phyloP scores from a whole-genome alignment of 2,888 invertebrate species.

The Cosmorhoe ocellata region DNA sequence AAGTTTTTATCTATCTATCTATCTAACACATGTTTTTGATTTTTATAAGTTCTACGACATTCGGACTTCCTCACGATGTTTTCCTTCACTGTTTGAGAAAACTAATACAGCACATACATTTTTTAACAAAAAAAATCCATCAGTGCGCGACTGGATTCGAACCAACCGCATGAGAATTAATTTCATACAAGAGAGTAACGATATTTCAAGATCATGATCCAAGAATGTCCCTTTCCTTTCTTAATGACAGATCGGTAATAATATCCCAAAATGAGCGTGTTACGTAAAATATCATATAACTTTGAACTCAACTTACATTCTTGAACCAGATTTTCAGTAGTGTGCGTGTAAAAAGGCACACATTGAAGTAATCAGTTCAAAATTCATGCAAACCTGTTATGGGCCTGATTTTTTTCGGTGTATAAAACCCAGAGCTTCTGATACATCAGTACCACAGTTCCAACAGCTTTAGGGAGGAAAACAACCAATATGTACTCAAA shows the following conservation, averaged over 20 bases:
- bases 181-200: no score
- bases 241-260: constrained; percentile 35
- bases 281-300: constrained; percentile 62
- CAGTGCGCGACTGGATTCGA: no score
- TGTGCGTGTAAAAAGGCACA: constrained; percentile 39
- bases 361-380: constrained; percentile 37
- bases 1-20: no score
- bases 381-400: constrained; percentile 51
- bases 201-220: constrained; percentile 25
- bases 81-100: no score
- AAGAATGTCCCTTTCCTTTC: constrained; percentile 33
- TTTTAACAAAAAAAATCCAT: no score
- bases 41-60: no score
- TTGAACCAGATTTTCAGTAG: constrained; percentile 44
- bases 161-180: no score
- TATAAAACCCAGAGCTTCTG: constrained; percentile 54
- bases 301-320: constrained; percentile 39
- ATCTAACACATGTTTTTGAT: no score
- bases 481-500: constrained; percentile 47
- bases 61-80: no score
- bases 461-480: constrained; percentile 42
- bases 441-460: constrained; percentile 44
- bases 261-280: constrained; percentile 53
- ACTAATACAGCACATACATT: no score
- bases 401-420: constrained; percentile 41